A percentile compares a stretch with the other conserved stretches of the same genome.
phyloP scores from a whole-genome alignment of 2,797 vertebrate genomes.

The Buceros bicornis region DNA sequence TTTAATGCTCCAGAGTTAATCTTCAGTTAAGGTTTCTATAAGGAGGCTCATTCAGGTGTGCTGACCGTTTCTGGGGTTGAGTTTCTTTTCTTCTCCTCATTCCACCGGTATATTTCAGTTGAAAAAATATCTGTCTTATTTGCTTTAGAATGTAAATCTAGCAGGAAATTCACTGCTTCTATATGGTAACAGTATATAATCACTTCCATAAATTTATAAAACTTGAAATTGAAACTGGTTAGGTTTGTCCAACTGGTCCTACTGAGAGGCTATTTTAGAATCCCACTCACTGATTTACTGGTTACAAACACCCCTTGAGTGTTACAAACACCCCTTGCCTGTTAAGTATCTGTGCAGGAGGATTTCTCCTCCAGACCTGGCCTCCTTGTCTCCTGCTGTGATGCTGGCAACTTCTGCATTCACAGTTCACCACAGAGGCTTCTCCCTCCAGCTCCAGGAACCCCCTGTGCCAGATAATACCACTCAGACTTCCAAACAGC shows the following conservation, averaged over 20 bases:
- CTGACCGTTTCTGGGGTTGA: neutral
- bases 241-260: neutral
- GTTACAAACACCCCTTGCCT: neutral
- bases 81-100: neutral
- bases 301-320: neutral
- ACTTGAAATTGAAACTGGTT: neutral
- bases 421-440: neutral
- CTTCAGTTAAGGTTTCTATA: neutral
- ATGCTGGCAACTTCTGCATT: neutral
- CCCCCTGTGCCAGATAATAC: neutral
- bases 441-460: neutral
- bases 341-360: neutral
- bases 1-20: neutral
- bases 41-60: neutral
- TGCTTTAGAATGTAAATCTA: neutral
- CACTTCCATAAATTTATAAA: neutral
- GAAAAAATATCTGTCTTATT: neutral
- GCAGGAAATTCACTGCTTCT: neutral
- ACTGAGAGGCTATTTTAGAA: neutral
- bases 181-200: neutral
- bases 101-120: neutral
- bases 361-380: neutral
- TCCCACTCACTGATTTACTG: neutral
- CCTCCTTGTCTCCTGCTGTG: neutral
- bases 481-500: neutral